These are phyloP conservation scores for Dicrurus megarhynchus DNA, from an alignment of 2,113 vertebrate species.

Conservation along the genomic window DNA sequence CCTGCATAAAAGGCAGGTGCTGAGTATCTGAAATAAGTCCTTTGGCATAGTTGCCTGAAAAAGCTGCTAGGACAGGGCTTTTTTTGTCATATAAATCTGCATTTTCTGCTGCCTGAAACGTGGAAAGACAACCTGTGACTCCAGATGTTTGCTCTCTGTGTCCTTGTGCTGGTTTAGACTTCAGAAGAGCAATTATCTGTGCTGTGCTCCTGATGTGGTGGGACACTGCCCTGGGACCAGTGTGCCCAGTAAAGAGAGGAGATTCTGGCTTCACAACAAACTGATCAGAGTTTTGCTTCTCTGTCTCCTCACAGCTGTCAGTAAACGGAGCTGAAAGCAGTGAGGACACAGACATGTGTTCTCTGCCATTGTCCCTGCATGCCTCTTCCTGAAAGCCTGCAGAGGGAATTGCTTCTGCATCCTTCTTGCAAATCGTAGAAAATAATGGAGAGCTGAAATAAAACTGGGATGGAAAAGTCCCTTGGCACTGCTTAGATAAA, in stretches of 20 bases:
- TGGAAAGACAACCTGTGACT: not conserved
- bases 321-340: not conserved
- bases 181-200: constrained; percentile 76
- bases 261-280: not conserved
- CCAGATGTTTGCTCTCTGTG: not conserved
- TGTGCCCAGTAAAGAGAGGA: not conserved
- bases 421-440: constrained; percentile 34
- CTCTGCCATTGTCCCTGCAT: not conserved
- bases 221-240: not conserved
- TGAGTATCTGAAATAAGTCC: not conserved
- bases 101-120: not conserved
- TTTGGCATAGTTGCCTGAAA: not conserved
- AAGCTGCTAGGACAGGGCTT: not conserved
- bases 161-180: not conserved
- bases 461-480: constrained; percentile 25
- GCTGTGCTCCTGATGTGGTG: constrained; percentile 73
- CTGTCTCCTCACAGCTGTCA: not conserved
- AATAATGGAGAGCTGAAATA: constrained; percentile 58
- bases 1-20: not conserved
- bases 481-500: not conserved
- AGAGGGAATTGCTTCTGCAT: not conserved
- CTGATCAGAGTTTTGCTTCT: not conserved
- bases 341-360: not conserved
- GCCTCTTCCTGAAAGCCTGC: not conserved
- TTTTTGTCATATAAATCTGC: not conserved